Conservation (phyloP, 2,113 vertebrate species). For the Aspiorhynchus laticeps region DNA sequence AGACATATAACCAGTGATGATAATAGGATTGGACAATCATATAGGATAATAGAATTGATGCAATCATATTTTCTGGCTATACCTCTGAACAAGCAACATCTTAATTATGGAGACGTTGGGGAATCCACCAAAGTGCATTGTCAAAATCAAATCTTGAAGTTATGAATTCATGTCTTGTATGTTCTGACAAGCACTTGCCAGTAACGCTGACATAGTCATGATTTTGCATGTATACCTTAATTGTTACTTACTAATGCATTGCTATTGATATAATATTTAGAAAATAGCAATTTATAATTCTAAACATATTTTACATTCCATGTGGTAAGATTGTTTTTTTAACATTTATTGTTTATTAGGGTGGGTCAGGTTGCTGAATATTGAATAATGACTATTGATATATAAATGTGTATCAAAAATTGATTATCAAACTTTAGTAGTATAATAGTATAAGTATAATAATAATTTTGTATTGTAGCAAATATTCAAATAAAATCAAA, state of each 20-base stretch:
- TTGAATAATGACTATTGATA: not conserved
- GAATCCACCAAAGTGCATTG: not conserved
- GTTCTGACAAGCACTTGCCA: not conserved
- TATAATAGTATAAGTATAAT: too few species aligned
- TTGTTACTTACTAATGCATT: not conserved
- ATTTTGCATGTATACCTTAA: not conserved
- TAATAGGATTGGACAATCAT: not conserved
- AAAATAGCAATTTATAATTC: not conserved
- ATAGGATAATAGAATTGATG: too few species aligned
- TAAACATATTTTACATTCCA: too few species aligned
- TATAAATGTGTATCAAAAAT: too few species aligned
- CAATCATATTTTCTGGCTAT: not conserved
- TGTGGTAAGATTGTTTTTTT: too few species aligned
- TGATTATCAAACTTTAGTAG: too few species aligned
- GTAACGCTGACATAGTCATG: not conserved
- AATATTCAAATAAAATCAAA: too few species aligned
- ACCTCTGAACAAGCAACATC: not conserved
- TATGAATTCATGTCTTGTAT: not conserved
- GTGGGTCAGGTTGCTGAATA: too few species aligned
- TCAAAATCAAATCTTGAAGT: not conserved
- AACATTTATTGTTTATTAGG: too few species aligned
- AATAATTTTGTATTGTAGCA: too few species aligned
- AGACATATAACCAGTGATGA: not conserved
- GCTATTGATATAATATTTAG: not conserved
- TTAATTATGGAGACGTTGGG: conserved; percentile 1